These are phyloP conservation scores for Tolmerus cingulatus DNA, from an alignment of 2,888 invertebrate genomes.

Conservation along the genomic window DNA sequence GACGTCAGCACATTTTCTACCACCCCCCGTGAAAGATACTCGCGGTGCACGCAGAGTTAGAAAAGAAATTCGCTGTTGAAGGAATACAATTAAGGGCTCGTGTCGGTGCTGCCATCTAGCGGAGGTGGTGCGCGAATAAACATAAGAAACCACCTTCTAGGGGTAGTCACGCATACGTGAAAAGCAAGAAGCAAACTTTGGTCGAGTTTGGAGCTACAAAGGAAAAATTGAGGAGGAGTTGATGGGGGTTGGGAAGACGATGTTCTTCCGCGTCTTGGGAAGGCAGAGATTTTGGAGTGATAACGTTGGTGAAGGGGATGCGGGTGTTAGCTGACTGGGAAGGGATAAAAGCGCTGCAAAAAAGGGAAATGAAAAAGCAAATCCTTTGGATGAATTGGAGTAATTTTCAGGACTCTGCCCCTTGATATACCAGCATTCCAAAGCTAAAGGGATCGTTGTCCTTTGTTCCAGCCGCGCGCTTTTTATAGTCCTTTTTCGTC, in stretches of 20 bases:
- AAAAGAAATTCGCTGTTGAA: not conserved
- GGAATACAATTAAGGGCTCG: slow-evolving; percentile 6
- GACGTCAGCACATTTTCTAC: not conserved
- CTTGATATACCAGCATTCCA: not conserved
- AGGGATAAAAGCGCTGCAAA: not conserved
- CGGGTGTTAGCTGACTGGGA: not conserved
- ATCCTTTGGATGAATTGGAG: slow-evolving; percentile 3
- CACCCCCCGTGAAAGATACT: not conserved
- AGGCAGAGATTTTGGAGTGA: not conserved
- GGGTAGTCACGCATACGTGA: not conserved
- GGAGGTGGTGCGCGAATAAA: not conserved
- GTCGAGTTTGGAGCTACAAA: not conserved
- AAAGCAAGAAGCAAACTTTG: not conserved
- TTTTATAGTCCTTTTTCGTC: slow-evolving; percentile 4
- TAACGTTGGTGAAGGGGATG: not conserved
- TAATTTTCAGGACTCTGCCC: slow-evolving; percentile 32
- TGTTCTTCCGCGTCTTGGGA: not conserved
- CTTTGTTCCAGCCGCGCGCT: slow-evolving; percentile 13
- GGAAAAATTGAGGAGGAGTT: not conserved
- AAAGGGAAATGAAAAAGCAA: not conserved
- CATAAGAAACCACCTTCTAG: not conserved
- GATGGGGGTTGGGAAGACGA: not conserved
- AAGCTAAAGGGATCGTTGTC: slow-evolving; percentile 22
- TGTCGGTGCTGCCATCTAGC: not conserved
- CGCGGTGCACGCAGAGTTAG: not conserved